phyloP scores from a whole-genome alignment of 2,797 vertebrate genomes.

The Catamblyrhynchus diadema region DNA sequence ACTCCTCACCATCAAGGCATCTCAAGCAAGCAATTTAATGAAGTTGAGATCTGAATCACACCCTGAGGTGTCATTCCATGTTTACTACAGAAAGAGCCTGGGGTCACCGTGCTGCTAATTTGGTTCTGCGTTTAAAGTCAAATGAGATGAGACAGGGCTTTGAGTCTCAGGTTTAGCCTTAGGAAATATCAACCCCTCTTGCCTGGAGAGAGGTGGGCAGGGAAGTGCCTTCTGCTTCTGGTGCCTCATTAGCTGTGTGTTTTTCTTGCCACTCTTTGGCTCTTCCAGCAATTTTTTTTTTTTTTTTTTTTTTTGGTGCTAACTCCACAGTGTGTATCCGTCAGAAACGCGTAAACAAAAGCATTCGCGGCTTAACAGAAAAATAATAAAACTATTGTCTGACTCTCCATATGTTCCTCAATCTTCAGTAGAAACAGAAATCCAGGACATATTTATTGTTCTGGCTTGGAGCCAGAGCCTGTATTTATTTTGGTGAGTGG shows the following conservation, averaged over 20 bases:
- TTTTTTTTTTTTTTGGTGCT: neutral
- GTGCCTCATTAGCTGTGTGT: neutral
- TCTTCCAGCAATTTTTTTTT: neutral
- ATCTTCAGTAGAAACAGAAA: neutral
- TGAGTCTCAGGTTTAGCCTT: neutral
- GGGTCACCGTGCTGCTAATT: neutral
- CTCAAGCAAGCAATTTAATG: neutral
- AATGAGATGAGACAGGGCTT: neutral
- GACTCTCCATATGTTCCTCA: neutral
- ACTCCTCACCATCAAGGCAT: neutral
- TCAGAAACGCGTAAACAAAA: neutral
- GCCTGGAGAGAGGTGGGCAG: neutral
- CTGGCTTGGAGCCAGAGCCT: conserved; percentile 20
- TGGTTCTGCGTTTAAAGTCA: neutral
- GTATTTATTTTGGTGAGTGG: conserved; percentile 18
- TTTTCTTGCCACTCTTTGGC: neutral
- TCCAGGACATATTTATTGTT: neutral
- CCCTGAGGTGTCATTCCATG: neutral
- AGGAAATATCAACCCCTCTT: neutral
- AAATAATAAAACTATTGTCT: conserved; percentile 25
- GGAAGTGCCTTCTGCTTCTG: neutral
- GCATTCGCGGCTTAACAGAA: neutral
- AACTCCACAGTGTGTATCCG: neutral
- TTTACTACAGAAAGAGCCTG: conserved; percentile 9
- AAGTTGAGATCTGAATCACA: conserved; percentile 13